Conservation (phyloP, 2,113 vertebrate genomes). For the Anolis sagrei region DNA sequence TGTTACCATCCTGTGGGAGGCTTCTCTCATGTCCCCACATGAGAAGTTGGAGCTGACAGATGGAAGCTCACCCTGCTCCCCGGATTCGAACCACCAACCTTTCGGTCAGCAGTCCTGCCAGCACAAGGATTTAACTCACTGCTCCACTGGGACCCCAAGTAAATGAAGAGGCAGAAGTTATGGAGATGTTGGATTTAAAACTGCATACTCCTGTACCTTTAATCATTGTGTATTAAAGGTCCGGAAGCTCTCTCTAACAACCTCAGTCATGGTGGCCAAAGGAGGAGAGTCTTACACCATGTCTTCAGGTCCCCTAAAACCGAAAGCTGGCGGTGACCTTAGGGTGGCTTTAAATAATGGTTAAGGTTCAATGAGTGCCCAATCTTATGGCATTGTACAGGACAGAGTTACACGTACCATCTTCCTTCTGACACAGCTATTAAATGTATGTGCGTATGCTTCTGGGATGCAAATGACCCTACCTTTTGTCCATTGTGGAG, state of each 20-base stretch:
- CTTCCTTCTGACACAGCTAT: not conserved
- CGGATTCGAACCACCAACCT: no score
- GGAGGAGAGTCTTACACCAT: not conserved
- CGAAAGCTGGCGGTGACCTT: not conserved
- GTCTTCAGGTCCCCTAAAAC: not conserved
- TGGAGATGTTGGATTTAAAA: no score
- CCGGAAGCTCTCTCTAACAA: not conserved
- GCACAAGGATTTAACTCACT: no score
- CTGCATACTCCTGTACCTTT: no score
- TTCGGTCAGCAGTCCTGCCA: no score
- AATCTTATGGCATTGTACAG: not conserved
- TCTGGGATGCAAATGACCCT: not conserved
- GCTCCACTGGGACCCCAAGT: no score
- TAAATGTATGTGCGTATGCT: not conserved
- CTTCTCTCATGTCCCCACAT: no score
- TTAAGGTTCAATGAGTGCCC: not conserved
- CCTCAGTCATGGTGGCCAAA: not conserved
- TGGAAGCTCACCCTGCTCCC: no score
- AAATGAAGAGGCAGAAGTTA: no score
- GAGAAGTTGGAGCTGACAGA: no score
- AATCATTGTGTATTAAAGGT: not conserved
- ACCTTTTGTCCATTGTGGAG: not conserved
- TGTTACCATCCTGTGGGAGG: no score
- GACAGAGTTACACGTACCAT: not conserved
- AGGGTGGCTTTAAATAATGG: not conserved